These are phyloP conservation scores for Odontomachus brunneus DNA, from an alignment of 1,140 invertebrate genomes.

Conservation along the genomic window DNA sequence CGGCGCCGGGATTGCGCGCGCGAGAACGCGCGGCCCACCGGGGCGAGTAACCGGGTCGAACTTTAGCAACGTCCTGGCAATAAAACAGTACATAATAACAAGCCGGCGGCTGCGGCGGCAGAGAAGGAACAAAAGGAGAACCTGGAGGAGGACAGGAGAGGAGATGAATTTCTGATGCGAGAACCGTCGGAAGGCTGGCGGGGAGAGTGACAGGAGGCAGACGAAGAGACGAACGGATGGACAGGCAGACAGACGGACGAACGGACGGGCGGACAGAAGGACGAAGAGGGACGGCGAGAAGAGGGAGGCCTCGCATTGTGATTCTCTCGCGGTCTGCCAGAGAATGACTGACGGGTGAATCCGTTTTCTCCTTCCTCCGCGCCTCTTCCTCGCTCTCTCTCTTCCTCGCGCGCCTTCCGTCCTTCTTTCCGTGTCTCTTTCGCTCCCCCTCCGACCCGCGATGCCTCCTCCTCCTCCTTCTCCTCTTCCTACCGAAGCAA, in stretches of 20 bases:
- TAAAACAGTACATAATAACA: conserved; percentile 75
- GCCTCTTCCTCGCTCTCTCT: conserved; percentile 39
- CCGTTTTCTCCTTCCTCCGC: conserved; percentile 77
- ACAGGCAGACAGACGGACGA: conserved; percentile 67
- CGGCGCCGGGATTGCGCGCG: conserved; percentile 35
- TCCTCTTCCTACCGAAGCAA: conserved; percentile 59
- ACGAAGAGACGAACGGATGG: conserved; percentile 75
- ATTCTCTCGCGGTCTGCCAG: conserved; percentile 83
- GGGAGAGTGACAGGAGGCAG: conserved; percentile 79
- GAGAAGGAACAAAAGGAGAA: conserved; percentile 72
- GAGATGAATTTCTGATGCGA: conserved; percentile 83
- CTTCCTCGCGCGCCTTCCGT: conserved; percentile 23
- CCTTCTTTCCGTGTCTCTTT: conserved; percentile 58
- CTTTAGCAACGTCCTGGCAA: conserved; percentile 63
- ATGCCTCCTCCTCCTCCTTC: too few relatives aligned
- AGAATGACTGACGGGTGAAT: conserved; percentile 85
- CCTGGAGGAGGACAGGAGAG: conserved; percentile 73
- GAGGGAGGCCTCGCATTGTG: conserved; percentile 82
- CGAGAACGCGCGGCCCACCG: conserved; percentile 11
- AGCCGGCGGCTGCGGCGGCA: conserved; percentile 54
- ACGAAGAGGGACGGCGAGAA: conserved; percentile 65
- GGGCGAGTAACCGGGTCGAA: conserved; percentile 59
- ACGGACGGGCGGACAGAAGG: conserved; percentile 70
- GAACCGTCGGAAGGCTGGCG: conserved; percentile 77
- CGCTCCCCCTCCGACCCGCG: not conserved